A percentile compares a stretch with the other conserved stretches of the same genome.
These are phyloP conservation scores for Capitulum mitella DNA, from an alignment of 2,888 invertebrate genomes.

Conservation along the genomic window DNA sequence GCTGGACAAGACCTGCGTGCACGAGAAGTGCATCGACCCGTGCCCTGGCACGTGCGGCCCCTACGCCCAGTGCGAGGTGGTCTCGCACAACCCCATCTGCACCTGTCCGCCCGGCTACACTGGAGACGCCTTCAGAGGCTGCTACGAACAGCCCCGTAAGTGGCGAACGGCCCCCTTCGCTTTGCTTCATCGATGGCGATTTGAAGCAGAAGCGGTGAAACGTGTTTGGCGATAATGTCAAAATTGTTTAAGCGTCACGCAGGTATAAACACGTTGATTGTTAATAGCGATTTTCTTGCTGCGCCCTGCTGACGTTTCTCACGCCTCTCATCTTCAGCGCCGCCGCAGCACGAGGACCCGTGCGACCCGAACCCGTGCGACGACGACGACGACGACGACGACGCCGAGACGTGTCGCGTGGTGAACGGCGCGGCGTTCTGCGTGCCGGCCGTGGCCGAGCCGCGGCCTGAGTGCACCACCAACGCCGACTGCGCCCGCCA, in stretches of 20 bases:
- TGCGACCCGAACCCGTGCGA: conserved; percentile 52
- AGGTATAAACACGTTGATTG: too few relatives aligned
- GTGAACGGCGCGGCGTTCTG: conserved; percentile 50
- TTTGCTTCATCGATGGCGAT: too few relatives aligned
- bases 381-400: conserved; percentile 44
- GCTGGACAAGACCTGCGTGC: conserved; percentile 68
- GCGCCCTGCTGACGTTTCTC: too few relatives aligned
- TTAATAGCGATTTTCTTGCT: too few relatives aligned
- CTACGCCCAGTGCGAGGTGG: conserved; percentile 57
- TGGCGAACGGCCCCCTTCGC: not conserved
- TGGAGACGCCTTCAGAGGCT: conserved; percentile 68
- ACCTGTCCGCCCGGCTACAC: conserved; percentile 64
- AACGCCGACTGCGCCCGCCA: conserved; percentile 75
- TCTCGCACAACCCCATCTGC: conserved; percentile 66
- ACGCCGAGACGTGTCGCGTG: conserved; percentile 42
- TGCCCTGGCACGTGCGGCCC: conserved; percentile 56
- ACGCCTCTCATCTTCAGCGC: not conserved
- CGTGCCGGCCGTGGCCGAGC: conserved; percentile 51
- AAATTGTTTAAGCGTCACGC: too few relatives aligned
- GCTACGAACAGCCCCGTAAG: conserved; percentile 43
- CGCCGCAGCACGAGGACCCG: not conserved
- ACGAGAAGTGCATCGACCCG: conserved; percentile 59
- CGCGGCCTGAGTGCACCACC: conserved; percentile 71
- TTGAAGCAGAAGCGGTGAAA: too few relatives aligned
- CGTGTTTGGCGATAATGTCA: too few relatives aligned